Evolutionary conservation across 1,140 invertebrate species (phyloP).

Genomic region (Zaprionus lachaisei): DNA sequence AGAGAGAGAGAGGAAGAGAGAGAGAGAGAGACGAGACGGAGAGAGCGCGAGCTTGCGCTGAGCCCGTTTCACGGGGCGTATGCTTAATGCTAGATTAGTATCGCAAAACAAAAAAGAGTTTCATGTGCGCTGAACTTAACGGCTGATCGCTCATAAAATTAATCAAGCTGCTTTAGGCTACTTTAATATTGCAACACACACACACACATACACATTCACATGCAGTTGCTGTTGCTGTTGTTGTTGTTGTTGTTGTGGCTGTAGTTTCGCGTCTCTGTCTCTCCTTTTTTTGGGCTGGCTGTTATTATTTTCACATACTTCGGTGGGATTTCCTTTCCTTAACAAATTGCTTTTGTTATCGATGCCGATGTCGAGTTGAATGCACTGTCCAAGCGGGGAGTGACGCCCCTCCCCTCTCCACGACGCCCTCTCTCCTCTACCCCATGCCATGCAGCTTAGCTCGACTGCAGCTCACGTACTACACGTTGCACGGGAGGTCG

Average conservation of each 20-base stretch:
- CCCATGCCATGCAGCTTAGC: background rate
- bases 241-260: conserved; percentile 22
- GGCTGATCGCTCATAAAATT: conserved; percentile 84
- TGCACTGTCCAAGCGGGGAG: conserved; percentile 46
- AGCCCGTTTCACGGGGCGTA: conserved; percentile 61
- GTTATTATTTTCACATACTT: conserved; percentile 81
- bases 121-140: conserved; percentile 83
- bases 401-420: background rate
- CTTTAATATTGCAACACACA: conserved; percentile 63
- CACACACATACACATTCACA: conserved; percentile 19
- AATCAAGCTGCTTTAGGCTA: conserved; percentile 84
- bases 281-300: conserved; percentile 42
- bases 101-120: conserved; percentile 59
- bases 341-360: conserved; percentile 82
- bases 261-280: background rate
- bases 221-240: background rate
- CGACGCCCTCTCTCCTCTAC: too few relatives aligned
- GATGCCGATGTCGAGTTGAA: conserved; percentile 64
- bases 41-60: conserved; percentile 26
- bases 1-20: background rate
- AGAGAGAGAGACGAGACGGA: conserved; percentile 5
- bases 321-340: conserved; percentile 77
- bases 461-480: conserved; percentile 46
- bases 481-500: conserved; percentile 37
- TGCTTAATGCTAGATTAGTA: conserved; percentile 82